A percentile compares a stretch with the other conserved stretches of the same genome.
Conservation (phyloP, 2,888 invertebrate genomes). For the Drosophila flavopinicola region DNA sequence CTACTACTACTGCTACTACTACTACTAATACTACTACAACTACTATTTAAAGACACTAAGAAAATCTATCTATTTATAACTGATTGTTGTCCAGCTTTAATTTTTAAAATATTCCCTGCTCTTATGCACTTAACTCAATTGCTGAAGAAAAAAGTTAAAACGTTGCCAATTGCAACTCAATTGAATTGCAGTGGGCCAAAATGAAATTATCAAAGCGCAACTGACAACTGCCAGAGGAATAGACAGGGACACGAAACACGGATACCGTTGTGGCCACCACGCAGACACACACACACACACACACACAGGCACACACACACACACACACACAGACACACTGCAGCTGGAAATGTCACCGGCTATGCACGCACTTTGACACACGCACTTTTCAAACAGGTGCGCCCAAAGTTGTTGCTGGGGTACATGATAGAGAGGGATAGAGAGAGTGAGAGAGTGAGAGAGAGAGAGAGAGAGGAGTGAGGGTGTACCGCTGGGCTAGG, state of each 20-base stretch:
- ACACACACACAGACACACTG: slow-evolving; percentile 5
- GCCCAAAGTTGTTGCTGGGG: slow-evolving; percentile 16
- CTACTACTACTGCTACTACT: no score
- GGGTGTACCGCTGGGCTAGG: slow-evolving; percentile 9
- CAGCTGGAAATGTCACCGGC: slow-evolving; percentile 61
- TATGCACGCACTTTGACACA: slow-evolving; percentile 78
- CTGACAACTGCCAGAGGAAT: slow-evolving; percentile 70
- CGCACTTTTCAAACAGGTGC: slow-evolving; percentile 73
- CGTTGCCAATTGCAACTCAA: slow-evolving; percentile 34
- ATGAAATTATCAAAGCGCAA: slow-evolving; percentile 76
- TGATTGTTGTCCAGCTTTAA: no score
- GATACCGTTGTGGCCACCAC: slow-evolving; percentile 51
- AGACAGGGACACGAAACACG: slow-evolving; percentile 59
- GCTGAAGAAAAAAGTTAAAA: slow-evolving; percentile 22
- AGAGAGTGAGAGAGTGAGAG: neutral
- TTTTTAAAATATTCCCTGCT: neutral
- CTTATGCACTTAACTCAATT: slow-evolving; percentile 16
- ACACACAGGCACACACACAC: slow-evolving; percentile 16
- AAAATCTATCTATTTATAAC: no score
- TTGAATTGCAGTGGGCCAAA: slow-evolving; percentile 62
- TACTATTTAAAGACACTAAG: no score
- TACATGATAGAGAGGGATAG: neutral
- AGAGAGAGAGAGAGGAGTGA: neutral
- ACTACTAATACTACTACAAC: no score
- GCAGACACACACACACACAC: slow-evolving; percentile 30